These are phyloP conservation scores for Alosa sapidissima DNA, from an alignment of 2,797 vertebrate genomes.

Conservation along the genomic window DNA sequence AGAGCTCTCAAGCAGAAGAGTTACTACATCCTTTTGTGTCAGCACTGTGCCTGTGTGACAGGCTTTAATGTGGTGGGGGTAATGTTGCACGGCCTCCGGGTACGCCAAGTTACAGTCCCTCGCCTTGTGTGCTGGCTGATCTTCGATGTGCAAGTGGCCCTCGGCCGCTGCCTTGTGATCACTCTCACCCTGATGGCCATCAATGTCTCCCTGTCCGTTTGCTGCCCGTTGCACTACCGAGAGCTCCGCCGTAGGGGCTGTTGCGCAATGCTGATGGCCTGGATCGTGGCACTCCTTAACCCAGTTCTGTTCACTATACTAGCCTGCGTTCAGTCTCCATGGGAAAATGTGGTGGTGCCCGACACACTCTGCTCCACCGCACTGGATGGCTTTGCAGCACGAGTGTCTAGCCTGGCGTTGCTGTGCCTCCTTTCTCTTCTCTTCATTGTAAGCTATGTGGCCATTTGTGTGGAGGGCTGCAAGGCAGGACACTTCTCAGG, in stretches of 20 bases:
- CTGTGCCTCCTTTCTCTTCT: constrained; percentile 52
- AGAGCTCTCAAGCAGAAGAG: constrained; percentile 53
- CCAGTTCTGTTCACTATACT: constrained; percentile 52
- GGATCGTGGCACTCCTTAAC: constrained; percentile 54
- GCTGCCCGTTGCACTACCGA: constrained; percentile 58
- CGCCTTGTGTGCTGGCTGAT: constrained; percentile 60
- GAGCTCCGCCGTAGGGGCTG: constrained; percentile 46
- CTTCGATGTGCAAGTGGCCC: constrained; percentile 61
- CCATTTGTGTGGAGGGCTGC: constrained; percentile 64
- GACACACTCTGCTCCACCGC: constrained; percentile 51
- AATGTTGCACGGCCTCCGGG: constrained; percentile 50
- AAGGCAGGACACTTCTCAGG: constrained; percentile 64
- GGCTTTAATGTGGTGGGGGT: constrained; percentile 61
- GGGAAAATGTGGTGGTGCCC: constrained; percentile 38
- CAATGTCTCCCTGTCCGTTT: constrained; percentile 58
- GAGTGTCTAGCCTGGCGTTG: constrained; percentile 54
- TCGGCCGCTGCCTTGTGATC: constrained; percentile 62
- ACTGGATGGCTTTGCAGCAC: constrained; percentile 50
- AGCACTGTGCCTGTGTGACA: constrained; percentile 59
- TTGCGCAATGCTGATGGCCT: constrained; percentile 47
- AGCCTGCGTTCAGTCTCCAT: constrained; percentile 40
- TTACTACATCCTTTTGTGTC: constrained; percentile 59
- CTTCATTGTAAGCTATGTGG: constrained; percentile 58
- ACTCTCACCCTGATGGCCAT: constrained; percentile 65
- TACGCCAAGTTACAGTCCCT: constrained; percentile 42